A percentile compares a stretch with the other conserved stretches of the same genome.
Evolutionary conservation across 2,797 vertebrate species (phyloP).

Genomic region (Thamnophis elegans): DNA sequence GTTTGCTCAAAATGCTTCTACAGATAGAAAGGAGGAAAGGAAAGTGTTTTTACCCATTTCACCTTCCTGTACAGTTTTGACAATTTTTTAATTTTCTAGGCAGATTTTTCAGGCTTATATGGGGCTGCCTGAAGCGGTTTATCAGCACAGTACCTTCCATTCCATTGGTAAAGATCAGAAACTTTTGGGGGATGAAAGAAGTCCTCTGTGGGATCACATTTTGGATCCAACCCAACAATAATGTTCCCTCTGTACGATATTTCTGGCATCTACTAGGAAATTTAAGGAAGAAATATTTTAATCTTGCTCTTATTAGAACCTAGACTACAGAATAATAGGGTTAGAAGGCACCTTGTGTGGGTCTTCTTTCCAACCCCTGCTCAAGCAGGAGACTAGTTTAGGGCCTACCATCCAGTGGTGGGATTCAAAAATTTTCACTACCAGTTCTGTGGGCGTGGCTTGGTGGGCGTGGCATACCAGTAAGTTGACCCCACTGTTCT

Average conservation of each 20-base stretch:
- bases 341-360: too few species aligned
- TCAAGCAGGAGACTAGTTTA: too few species aligned
- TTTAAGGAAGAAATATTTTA: not conserved
- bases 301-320: not conserved
- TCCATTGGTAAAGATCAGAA: not conserved
- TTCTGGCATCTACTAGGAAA: not conserved
- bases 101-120: not conserved
- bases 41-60: not conserved
- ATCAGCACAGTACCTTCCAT: not conserved
- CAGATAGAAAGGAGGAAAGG: not conserved
- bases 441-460: too few species aligned
- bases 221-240: not conserved
- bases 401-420: too few species aligned
- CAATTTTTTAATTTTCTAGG: not conserved
- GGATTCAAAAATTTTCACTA: too few species aligned
- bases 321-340: too few species aligned
- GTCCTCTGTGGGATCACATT: not conserved
- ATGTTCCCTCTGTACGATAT: not conserved
- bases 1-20: not conserved
- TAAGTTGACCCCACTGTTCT: too few species aligned
- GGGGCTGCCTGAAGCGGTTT: not conserved
- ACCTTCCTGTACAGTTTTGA: not conserved
- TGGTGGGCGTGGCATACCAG: too few species aligned
- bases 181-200: not conserved
- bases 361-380: too few species aligned